phyloP scores from a whole-genome alignment of 92 coral and sea anemone genomes.

The Epizoanthus ramosus region DNA sequence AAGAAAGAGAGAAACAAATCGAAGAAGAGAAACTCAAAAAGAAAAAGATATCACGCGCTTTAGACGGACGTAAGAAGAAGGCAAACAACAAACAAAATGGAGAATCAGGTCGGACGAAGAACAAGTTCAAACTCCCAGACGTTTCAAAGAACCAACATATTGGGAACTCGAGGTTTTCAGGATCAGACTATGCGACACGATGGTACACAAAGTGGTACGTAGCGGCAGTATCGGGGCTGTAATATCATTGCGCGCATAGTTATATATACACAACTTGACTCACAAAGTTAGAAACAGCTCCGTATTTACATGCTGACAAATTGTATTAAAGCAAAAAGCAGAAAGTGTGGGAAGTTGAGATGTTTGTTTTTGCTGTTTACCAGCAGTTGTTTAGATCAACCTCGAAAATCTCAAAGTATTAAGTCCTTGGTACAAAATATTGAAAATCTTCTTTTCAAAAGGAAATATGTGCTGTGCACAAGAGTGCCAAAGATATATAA shows the following conservation, averaged over 20 bases:
- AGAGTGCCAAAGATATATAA: no score
- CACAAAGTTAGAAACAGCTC: not conserved
- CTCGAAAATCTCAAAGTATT: not conserved
- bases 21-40: constrained; percentile 20
- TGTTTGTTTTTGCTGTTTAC: constrained; percentile 19
- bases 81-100: constrained; percentile 33
- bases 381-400: not conserved
- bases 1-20: constrained; percentile 21
- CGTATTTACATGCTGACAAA: not conserved
- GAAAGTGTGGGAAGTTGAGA: not conserved
- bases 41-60: not conserved
- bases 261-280: not conserved
- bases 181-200: constrained; percentile 17
- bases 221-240: not conserved
- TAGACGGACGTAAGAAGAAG: constrained; percentile 5
- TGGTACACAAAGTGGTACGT: constrained; percentile 38
- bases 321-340: not conserved
- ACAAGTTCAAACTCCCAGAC: constrained; percentile 42
- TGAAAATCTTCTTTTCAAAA: not conserved
- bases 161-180: constrained; percentile 22
- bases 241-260: not conserved
- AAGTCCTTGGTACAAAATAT: not conserved
- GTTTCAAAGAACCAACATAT: constrained; percentile 20
- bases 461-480: no score
- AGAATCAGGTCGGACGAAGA: constrained; percentile 12